Conservation (phyloP, 2,113 vertebrate genomes). For the Tachuris rubrigastra region DNA sequence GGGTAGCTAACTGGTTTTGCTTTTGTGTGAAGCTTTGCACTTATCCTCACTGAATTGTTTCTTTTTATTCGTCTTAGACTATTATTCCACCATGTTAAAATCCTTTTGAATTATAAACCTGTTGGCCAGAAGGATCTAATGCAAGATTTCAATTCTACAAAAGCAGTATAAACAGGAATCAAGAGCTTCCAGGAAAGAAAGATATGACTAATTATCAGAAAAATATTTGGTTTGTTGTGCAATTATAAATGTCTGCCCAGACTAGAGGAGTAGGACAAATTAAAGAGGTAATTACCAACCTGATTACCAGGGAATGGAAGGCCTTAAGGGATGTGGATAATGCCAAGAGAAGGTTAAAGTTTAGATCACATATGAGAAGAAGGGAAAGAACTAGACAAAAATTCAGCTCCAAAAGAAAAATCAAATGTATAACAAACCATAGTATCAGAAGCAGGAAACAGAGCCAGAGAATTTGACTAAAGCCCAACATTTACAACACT, state of each 20-base stretch:
- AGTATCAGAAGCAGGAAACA: neutral
- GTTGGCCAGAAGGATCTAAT: neutral
- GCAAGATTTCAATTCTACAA: neutral
- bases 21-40: neutral
- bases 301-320: neutral
- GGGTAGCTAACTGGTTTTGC: neutral
- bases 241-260: neutral
- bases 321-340: neutral
- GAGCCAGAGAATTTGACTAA: neutral
- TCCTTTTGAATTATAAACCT: neutral
- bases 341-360: neutral
- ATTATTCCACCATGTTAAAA: neutral
- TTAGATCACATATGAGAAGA: neutral
- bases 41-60: neutral
- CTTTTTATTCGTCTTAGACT: neutral
- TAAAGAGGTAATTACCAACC: neutral
- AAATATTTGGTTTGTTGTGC: neutral
- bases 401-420: neutral
- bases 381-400: neutral
- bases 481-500: neutral
- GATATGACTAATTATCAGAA: neutral
- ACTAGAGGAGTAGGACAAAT: neutral
- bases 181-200: neutral
- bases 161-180: neutral
- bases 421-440: neutral